Base-by-base conservation (phyloP, 2,797 vertebrate species). In the Lophotriccus pileatus region DNA sequence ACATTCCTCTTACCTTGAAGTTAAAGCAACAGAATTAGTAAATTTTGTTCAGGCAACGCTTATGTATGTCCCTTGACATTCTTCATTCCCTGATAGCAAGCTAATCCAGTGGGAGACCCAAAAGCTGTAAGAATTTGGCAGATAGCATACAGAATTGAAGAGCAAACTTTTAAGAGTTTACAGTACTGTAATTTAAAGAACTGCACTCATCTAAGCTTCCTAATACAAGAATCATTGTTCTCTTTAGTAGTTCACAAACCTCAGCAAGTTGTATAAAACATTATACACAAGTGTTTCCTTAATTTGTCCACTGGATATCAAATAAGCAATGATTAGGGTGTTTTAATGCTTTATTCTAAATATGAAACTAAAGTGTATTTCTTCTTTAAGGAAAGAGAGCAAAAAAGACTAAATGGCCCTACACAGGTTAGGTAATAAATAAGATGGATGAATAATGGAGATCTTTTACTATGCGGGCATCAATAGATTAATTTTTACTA, bases 361-460 rank as follows among this genome's bases (percentile, higher is more conserved):
- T 87, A 72, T 76, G 67, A 95, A 60, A 52, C 46, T 94, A 60
- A 95, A 34, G 27, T 81, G 56, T 92, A 85, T 95, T 97, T 97
- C 47, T 97, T 95, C 91, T 90, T 91, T 39, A 93, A 96, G 67
- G 47, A 63, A 94, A 76, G 84, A 91, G 53, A 96, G 84, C 56
- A 95, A 93, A 83, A 83, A 95, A 92, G 52, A 81, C 83, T 96
- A 94, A 96, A 93, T 94, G 95, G 52, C 78, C 74, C 74, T 91
- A 87, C 36, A 50, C 64, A 79, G 55, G 68, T 53, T 93, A 88
- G 62, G 41, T 95, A 94, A 98, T 97, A 97, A 98, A 97, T 97
- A 97, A 96, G 83, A 93, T 44, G n/a, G 88, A 97, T 97, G 93
- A 97, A 97, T 97, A 97, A 97, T 97, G 97, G 84, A 96, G 94